Conservation (phyloP, 2,888 invertebrate genomes). For the Lasioglossum leucozonium region DNA sequence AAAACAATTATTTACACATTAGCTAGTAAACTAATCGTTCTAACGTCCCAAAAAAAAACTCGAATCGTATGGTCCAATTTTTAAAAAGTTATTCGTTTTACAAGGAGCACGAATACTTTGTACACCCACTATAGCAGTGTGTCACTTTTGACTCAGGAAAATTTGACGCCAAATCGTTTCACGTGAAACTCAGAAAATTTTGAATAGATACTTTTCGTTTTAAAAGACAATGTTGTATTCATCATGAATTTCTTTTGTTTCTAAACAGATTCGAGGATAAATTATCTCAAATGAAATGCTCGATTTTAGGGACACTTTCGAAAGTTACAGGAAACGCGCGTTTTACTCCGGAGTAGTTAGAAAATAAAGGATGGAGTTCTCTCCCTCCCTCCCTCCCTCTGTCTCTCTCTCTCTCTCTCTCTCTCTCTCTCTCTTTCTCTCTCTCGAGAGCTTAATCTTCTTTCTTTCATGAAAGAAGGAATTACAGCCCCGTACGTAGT, state of each 20-base stretch:
- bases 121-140: too few relatives aligned
- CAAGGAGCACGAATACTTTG: too few relatives aligned
- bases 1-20: too few relatives aligned
- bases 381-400: too few relatives aligned
- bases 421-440: not conserved
- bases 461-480: constrained; percentile 10
- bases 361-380: constrained; percentile 21
- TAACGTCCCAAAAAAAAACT: too few relatives aligned
- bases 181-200: too few relatives aligned
- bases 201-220: too few relatives aligned
- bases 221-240: not conserved
- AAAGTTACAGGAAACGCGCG: constrained; percentile 16
- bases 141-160: too few relatives aligned
- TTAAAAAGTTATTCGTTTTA: too few relatives aligned
- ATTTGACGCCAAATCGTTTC: too few relatives aligned
- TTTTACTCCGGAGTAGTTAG: constrained; percentile 7
- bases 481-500: constrained; percentile 16
- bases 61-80: too few relatives aligned
- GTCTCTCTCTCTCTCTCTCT: not conserved
- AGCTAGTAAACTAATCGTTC: too few relatives aligned
- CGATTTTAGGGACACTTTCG: not conserved
- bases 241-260: not conserved
- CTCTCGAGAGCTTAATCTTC: constrained; percentile 22
- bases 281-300: not conserved
- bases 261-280: not conserved